Evolutionary conservation across 1,140 invertebrate species (phyloP), one percentile per base, ranked within the genome.

Genomic region (Neomicropteryx cornuta): DNA sequence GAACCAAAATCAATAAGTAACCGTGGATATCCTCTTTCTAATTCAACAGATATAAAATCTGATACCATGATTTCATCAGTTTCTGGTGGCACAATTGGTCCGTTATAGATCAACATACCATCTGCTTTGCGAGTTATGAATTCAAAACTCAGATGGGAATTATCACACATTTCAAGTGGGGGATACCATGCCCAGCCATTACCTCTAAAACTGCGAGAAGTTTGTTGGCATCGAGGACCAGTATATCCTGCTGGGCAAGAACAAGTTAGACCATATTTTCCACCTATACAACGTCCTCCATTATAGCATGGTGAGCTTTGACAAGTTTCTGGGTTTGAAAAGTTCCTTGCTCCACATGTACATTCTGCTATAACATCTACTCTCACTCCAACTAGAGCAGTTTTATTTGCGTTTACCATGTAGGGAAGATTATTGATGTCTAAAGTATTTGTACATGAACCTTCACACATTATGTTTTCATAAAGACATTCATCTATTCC

Each of bases 171-270:
- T 55, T 93, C 87, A 5, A 98, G 66, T 0, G 93, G 79, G 1
- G 90, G 85, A 68, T 94, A 97, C 88, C 94, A 94, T 6, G 93
- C 92, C 85, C 87, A 94, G 3, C 89, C 89, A 49, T 86, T 88
- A 1, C 87, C 88, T 45, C 80, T 73, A 66, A 97, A 98, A 53
- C 87, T 91, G 53, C 93, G 74, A 0, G 88, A 87, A 0, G 89
- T 94, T 67, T 95, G 88, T 62, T 98, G 94, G 68, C 95, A 98
- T 27, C 93, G 71, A 5, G 93, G 92, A 1, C 94, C 94, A 52
- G 87, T 87, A 56, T 90, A 97, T 1, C 88, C 90, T 28, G 78
- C 71, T 0, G 85, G 87, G 68, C 95, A 98, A 13, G 82, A 81
- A 59, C 92, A 97, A 29, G 77, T 81, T 21, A 90, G 67, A 3